A percentile compares a stretch with the other conserved stretches of the same genome.
These are phyloP conservation scores for Amia ocellicauda DNA, from an alignment of 2,113 vertebrate genomes.

Conservation along the genomic window DNA sequence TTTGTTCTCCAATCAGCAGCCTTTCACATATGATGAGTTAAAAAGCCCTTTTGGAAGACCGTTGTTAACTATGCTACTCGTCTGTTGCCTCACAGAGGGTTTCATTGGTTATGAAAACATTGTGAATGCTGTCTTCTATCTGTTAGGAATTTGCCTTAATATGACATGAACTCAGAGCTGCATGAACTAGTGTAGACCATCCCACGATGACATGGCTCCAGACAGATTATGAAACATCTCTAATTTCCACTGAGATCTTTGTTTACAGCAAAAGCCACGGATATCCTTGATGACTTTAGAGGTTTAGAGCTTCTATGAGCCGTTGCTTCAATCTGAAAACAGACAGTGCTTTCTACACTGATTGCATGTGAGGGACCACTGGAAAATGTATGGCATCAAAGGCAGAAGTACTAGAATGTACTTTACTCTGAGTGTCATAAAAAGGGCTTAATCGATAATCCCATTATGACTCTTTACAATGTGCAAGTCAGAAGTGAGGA, in stretches of 20 bases:
- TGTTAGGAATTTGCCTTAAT: conserved; percentile 52
- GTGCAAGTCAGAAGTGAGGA: too few relatives aligned
- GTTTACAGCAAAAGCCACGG: neutral
- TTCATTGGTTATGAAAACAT: conserved; percentile 1
- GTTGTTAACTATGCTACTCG: neutral
- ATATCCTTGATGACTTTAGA: conserved; percentile 4
- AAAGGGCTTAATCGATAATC: too few relatives aligned
- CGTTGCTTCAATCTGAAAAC: too few relatives aligned
- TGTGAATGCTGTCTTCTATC: conserved; percentile 14
- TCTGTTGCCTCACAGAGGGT: neutral
- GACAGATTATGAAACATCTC: conserved; percentile 27
- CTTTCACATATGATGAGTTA: conserved; percentile 3
- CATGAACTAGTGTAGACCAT: conserved; percentile 4
- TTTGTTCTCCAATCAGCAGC: neutral
- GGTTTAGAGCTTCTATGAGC: conserved; percentile 2
- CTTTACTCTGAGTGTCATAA: too few relatives aligned
- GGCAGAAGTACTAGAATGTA: too few relatives aligned
- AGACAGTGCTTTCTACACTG: too few relatives aligned
- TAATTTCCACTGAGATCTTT: neutral
- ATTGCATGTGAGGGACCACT: too few relatives aligned
- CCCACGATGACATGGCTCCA: conserved; percentile 29
- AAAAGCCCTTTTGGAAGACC: neutral
- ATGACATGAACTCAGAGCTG: conserved; percentile 28
- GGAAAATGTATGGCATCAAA: too few relatives aligned
- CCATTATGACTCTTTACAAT: too few relatives aligned